Base-by-base conservation (phyloP, 2,888 invertebrate species). In the Monoplex corrugatus region DNA sequence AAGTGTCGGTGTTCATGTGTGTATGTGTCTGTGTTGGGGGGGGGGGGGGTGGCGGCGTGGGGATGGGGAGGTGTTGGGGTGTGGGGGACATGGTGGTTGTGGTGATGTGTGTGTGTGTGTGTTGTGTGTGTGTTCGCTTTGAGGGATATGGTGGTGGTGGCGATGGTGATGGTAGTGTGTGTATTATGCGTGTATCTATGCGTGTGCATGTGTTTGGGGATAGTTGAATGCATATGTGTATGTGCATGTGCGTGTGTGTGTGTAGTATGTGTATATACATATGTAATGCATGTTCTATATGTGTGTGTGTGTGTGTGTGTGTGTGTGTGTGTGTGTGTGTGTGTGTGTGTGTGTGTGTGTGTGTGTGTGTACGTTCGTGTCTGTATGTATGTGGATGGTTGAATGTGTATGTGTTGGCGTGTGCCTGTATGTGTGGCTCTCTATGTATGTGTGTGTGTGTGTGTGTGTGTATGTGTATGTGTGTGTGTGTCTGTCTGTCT, bases 251-350 rank as follows among this genome's bases (percentile, higher is more conserved):
- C n/a, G n/a, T n/a, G n/a, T n/a, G n/a, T n/a, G n/a, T 28, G 63
- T 68, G 63, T 28, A n/a, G n/a, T n/a, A n/a, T n/a, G n/a, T n/a
- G n/a, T n/a, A n/a, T n/a, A n/a, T n/a, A n/a, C n/a, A n/a, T n/a
- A n/a, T n/a, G n/a, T n/a, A n/a, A n/a, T n/a, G n/a, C n/a, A n/a
- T n/a, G n/a, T n/a, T n/a, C 23, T 68, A n/a, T 68, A n/a, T 28
- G 63, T 68, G 63, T n/a, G 63, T 68, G 63, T n/a, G 63, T 23
- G 63, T 5, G 63, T 23, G 23, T n/a, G 63, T 68, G 63, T 68
- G 8, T 68, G 63, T 68, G 63, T 68, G 63, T 68, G 63, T 68
- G 63, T 68, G 63, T 68, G 63, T 68, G 63, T 68, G 63, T 68
- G 63, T 68, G 63, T 68, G 63, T 68, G 63, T 68, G 63, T 68